These are phyloP conservation scores for Gisinianus flammeolus DNA, from an alignment of 2,888 invertebrate species.

Conservation along the genomic window DNA sequence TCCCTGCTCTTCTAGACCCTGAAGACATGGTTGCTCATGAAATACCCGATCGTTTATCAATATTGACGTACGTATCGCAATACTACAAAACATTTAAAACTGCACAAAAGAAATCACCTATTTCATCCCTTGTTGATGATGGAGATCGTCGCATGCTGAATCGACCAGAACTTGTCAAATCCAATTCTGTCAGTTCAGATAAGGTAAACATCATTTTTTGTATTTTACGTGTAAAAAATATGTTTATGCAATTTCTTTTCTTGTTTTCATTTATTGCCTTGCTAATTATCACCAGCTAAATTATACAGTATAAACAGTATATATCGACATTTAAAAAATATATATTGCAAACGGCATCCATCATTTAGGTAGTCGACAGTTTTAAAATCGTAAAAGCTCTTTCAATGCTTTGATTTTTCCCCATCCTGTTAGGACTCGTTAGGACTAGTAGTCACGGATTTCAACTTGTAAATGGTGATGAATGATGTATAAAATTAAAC, in stretches of 20 bases:
- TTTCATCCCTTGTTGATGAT: constrained; percentile 14
- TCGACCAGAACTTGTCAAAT: constrained; percentile 33
- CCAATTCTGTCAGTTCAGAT: constrained; percentile 26
- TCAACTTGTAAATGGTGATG: no score
- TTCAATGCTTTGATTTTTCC: no score
- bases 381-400: neutral
- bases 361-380: neutral
- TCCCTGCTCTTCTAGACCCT: constrained; percentile 47
- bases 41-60: constrained; percentile 58
- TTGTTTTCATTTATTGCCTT: neutral
- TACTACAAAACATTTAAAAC: constrained; percentile 56
- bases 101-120: constrained; percentile 28
- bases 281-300: neutral
- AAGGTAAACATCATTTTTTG: constrained; percentile 11
- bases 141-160: neutral
- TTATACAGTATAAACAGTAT: neutral
- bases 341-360: neutral
- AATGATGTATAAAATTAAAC: no score
- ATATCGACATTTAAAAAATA: neutral
- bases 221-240: neutral
- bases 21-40: constrained; percentile 57
- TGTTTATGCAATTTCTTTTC: neutral
- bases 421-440: no score
- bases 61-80: constrained; percentile 58
- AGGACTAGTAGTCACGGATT: no score